Evolutionary conservation across 2,113 vertebrate genomes (phyloP), one percentile per base, ranked within the genome.

Genomic region (Labeo rohita): DNA sequence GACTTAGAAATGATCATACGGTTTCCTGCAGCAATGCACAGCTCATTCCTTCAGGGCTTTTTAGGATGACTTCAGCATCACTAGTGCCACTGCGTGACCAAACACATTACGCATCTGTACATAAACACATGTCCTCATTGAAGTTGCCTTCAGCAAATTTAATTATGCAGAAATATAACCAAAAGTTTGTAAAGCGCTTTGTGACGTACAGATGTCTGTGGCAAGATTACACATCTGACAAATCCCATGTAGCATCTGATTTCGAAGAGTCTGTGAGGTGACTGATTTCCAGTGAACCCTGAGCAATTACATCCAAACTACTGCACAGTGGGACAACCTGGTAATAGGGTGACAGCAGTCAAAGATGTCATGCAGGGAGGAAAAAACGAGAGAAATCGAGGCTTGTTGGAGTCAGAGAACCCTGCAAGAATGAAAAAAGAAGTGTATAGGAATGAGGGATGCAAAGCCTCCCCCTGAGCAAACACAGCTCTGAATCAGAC

Each of bases 401-500:
- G 28, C 6, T 65, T 39, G 10, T 83, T 49, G 80, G 49, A 83
- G 61, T 47, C 65, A 72, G 65, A 61, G 49, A 83, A 72, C 43
- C 13, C 8, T 23, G 36, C 39, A 59, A 75, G 34, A 56, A 65
- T 80, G 43, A 87, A 70, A 86, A 52, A 86, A 74, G 36, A 81
- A 45, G 85, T 49, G 80, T 52, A 59, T 74, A 63, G 74, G 49
- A 83, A 54, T 34, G 83, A 74, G 86, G 43, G 66, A 74, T 66
- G 56, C 56, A 76, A 80, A 85, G 78, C 52, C 61, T 47, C 66
- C 72, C 65, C 77, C 70, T 75, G 63, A 75, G 81, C 63, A 86
- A 90, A 90, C 76, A 84, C 61, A 80, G 77, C 70, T 88, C 82
- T 68, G 77, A 61, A 82, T 81, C 82, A 86, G 72, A 88, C 85